Percentiles rank a stretch among this genome's conserved stretches.
These are phyloP conservation scores for Hydractinia echinata DNA, from an alignment of 30 jellyfish, hydroid and myxozoan species.

Conservation along the genomic window DNA sequence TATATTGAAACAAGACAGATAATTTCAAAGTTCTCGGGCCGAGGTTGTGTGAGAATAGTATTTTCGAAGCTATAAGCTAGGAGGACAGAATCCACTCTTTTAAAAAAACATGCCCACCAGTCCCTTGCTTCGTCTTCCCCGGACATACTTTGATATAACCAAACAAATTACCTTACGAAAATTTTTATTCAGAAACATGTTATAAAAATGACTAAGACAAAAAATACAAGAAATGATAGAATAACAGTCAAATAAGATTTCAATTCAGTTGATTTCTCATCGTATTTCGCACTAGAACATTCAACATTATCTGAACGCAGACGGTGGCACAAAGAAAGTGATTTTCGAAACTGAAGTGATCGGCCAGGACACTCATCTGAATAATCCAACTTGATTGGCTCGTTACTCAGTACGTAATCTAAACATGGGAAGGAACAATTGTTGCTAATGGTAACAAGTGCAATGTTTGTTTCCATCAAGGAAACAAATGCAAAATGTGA, in stretches of 20 bases:
- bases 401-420: constrained; percentile 5
- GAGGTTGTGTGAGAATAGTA: too few relatives aligned
- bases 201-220: not conserved
- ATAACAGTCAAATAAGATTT: not conserved
- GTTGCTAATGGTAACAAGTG: not conserved
- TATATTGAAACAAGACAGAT: too few relatives aligned
- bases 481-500: not conserved
- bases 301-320: not conserved
- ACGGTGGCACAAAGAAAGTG: not conserved
- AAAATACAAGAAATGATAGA: not conserved
- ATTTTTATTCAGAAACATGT: not conserved
- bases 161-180: not conserved
- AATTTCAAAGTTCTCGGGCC: too few relatives aligned
- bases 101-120: too few relatives aligned
- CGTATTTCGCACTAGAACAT: not conserved
- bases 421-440: not conserved
- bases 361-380: constrained; percentile 4
- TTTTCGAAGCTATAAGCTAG: too few relatives aligned
- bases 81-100: too few relatives aligned
- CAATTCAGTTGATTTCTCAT: not conserved
- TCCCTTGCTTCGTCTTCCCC: too few relatives aligned
- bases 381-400: not conserved
- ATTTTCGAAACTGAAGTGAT: constrained; percentile 6
- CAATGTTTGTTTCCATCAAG: not conserved
- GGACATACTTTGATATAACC: too few relatives aligned